These are phyloP conservation scores for Drosophila ohnishii DNA, from an alignment of 1,140 invertebrate genomes.

Conservation along the genomic window DNA sequence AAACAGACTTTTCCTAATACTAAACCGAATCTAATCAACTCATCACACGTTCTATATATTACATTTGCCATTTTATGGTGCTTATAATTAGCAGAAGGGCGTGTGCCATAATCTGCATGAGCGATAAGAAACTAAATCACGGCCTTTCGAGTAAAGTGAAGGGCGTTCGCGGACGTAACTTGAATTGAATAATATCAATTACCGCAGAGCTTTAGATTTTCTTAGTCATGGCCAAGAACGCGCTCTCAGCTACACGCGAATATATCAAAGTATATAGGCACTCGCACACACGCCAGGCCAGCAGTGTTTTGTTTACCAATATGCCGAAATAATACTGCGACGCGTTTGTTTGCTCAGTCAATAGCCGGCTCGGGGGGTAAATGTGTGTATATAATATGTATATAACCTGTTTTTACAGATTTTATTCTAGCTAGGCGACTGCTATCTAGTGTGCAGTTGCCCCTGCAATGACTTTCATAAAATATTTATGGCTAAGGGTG, in stretches of 20 bases:
- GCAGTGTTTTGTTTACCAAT: conserved; percentile 52
- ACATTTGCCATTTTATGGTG: conserved; percentile 11
- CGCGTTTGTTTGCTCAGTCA: conserved; percentile 14
- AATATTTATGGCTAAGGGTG: background rate
- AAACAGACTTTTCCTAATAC: background rate
- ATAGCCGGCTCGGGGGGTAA: conserved; percentile 40
- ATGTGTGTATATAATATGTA: background rate
- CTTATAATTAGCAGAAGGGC: conserved; percentile 9
- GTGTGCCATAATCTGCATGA: conserved; percentile 8
- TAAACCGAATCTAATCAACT: background rate
- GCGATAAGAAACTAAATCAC: conserved; percentile 28
- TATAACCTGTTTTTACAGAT: conserved; percentile 52
- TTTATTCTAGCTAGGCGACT: conserved; percentile 15
- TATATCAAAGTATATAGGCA: conserved; percentile 2
- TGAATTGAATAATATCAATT: conserved; percentile 21
- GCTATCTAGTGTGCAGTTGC: conserved; percentile 13
- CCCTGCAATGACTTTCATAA: background rate
- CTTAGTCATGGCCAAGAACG: conserved; percentile 34
- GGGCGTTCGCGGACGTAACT: conserved; percentile 18
- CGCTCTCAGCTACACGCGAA: conserved; percentile 5
- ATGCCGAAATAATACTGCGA: conserved; percentile 39
- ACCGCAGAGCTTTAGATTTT: conserved; percentile 19
- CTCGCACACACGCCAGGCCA: background rate
- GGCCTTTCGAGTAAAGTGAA: conserved; percentile 17
- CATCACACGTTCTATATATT: background rate